phyloP scores from a whole-genome alignment of 2,113 vertebrate genomes.

The Lutjanus erythropterus region DNA sequence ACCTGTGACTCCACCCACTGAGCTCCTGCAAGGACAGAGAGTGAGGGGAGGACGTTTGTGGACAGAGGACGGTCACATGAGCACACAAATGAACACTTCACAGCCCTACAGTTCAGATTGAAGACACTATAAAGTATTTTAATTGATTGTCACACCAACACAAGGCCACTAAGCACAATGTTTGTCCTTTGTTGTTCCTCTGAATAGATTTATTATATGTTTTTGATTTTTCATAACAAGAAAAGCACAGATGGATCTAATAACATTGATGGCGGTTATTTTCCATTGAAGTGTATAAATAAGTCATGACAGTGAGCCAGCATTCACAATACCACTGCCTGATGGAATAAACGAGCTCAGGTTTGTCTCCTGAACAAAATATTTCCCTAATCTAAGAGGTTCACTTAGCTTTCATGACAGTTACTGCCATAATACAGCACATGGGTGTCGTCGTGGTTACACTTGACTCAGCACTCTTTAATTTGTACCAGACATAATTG shows the following conservation, averaged over 20 bases:
- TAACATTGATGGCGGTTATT: not conserved
- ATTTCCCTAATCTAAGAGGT: too few relatives aligned
- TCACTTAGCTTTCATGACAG: too few relatives aligned
- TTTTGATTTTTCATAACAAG: too few relatives aligned
- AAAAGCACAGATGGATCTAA: not conserved
- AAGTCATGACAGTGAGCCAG: not conserved
- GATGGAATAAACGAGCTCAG: too few relatives aligned
- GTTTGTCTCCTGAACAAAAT: too few relatives aligned
- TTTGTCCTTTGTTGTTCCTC: not conserved
- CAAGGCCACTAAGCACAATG: fast-evolving
- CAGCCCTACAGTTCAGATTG: not conserved
- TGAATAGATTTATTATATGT: not conserved
- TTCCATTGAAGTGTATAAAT: not conserved
- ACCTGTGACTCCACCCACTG: not conserved
- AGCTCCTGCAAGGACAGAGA: too few relatives aligned
- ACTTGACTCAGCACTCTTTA: too few relatives aligned
- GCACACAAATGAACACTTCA: not conserved
- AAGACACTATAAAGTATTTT: not conserved
- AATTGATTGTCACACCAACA: not conserved
- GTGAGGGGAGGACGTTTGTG: too few relatives aligned
- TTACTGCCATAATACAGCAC: too few relatives aligned
- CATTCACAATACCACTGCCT: not conserved
- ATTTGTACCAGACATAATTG: too few relatives aligned
- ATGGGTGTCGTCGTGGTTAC: too few relatives aligned
- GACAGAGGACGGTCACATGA: not conserved